Conservation (phyloP, 2,888 invertebrate genomes). For the Pseudanteris insignis region DNA sequence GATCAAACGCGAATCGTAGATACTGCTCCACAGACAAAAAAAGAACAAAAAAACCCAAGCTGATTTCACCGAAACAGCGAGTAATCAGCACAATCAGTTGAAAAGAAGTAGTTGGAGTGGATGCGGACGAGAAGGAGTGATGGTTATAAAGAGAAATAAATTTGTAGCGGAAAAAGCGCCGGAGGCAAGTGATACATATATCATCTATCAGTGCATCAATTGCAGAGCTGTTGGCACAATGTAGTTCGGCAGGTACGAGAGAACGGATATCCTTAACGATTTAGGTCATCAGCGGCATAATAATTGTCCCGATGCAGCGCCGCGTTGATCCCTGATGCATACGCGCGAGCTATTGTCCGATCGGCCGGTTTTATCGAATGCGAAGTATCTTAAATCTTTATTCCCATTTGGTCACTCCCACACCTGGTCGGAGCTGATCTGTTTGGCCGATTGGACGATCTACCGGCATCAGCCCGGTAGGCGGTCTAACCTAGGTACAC, state of each 20-base stretch:
- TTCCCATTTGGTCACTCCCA: slow-evolving; percentile 55
- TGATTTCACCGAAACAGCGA: too few relatives aligned
- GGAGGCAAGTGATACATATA: slow-evolving; percentile 38
- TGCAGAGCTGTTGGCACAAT: slow-evolving; percentile 28
- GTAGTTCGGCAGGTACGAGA: slow-evolving; percentile 23
- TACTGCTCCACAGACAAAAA: too few relatives aligned
- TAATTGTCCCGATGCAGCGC: slow-evolving; percentile 46
- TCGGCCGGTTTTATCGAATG: slow-evolving; percentile 45
- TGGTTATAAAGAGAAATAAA: slow-evolving; percentile 33
- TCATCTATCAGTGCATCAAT: slow-evolving; percentile 34
- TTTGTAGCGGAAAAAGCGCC: slow-evolving; percentile 22
- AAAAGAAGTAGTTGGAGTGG: slow-evolving; percentile 2
- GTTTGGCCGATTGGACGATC: slow-evolving; percentile 44
- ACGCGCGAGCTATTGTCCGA: slow-evolving; percentile 50
- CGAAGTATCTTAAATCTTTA: slow-evolving; percentile 49
- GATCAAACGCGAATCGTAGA: too few relatives aligned
- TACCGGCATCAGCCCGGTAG: slow-evolving; percentile 43
- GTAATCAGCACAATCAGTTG: background rate
- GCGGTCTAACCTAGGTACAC: slow-evolving; percentile 36
- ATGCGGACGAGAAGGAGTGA: slow-evolving; percentile 14
- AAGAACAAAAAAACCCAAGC: too few relatives aligned
- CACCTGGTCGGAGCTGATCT: slow-evolving; percentile 51
- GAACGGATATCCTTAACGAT: slow-evolving; percentile 56
- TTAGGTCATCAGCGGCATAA: slow-evolving; percentile 52
- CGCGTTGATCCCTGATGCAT: slow-evolving; percentile 48